Evolutionary conservation across 2,113 vertebrate species (phyloP), one percentile per base, ranked within the genome.

Genomic region (Entosphenus tridentatus): DNA sequence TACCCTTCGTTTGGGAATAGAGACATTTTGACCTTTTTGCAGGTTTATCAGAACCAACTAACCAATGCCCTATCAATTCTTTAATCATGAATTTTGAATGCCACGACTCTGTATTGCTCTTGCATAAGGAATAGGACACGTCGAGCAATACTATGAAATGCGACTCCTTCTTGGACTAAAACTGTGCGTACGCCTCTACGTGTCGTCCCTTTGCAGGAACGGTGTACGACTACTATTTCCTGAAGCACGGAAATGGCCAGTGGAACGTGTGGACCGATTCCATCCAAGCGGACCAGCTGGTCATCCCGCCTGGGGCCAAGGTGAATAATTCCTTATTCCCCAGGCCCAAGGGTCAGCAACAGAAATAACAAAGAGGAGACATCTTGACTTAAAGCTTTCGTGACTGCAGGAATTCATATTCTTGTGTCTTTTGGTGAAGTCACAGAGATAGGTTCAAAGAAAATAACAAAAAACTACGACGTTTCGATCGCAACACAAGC

Each of bases 201-300:
- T 39, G 39, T 39, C 39, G 39, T 39, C 5, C 54, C 57, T 75
- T 73, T 73, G 62, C 76, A 96, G 90, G 88, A 62, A 84, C 71
- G 21, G 79, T 93, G 72, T 95, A 85, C 78, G 89, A 95, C 74
- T 92, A 86, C 73, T 96, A 81, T 75, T 95, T 89, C 71, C 58
- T 83, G 72, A 90, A 89, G 76, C 75, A 78, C 39, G 83, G 79
- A 55, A 72, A 80, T 5, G 88, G 88, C 57, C 81, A 82, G 62
- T 93, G 90, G 89, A 79, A 73, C 12, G 57, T 21, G 9, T 96
- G 89, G 90, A 87, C 76, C 0, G 84, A 92, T 2, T 84, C 80
- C 57, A 83, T 95, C 73, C 80, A 81, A 12, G 82, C 77, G 59
- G 81, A 86, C 56, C 84, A 89, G 55, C 79, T 81, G 70, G 71